These are phyloP conservation scores for Exaiptasia diaphana DNA, from an alignment of 64 coral and sea anemone species.

Conservation along the genomic window DNA sequence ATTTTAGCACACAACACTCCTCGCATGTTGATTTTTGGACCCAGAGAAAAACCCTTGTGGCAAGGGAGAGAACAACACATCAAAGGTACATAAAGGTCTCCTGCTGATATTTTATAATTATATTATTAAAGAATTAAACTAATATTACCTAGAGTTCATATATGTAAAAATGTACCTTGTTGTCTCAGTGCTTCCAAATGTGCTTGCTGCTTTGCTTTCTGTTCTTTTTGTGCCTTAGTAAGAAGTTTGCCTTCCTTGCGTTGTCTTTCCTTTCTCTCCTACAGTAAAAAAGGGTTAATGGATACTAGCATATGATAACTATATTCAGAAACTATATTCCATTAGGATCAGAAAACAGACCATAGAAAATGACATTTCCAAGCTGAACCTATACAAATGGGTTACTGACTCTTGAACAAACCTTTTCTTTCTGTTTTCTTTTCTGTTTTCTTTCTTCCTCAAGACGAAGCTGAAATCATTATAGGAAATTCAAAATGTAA, in stretches of 20 bases:
- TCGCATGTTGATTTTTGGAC: too few species aligned
- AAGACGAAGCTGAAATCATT: slow-evolving; percentile 63
- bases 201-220: slow-evolving; percentile 70
- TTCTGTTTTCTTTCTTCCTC: slow-evolving; percentile 93
- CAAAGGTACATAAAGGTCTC: too few species aligned
- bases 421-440: slow-evolving; percentile 98
- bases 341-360: neutral
- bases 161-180: too few species aligned
- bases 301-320: neutral
- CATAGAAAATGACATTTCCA: neutral
- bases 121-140: too few species aligned
- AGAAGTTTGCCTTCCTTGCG: slow-evolving; percentile 88
- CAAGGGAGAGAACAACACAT: too few species aligned
- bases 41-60: too few species aligned
- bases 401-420: neutral
- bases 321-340: neutral
- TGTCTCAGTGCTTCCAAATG: slow-evolving; percentile 78
- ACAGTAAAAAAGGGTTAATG: neutral
- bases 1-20: too few species aligned
- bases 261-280: slow-evolving; percentile 76
- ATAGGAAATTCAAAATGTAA: neutral
- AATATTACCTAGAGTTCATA: too few species aligned
- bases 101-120: too few species aligned
- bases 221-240: slow-evolving; percentile 79
- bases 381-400: too few species aligned